A percentile compares a stretch with the other conserved stretches of the same genome.
Conservation (phyloP, 2,888 invertebrate genomes). For the Adelphocoris suturalis region DNA sequence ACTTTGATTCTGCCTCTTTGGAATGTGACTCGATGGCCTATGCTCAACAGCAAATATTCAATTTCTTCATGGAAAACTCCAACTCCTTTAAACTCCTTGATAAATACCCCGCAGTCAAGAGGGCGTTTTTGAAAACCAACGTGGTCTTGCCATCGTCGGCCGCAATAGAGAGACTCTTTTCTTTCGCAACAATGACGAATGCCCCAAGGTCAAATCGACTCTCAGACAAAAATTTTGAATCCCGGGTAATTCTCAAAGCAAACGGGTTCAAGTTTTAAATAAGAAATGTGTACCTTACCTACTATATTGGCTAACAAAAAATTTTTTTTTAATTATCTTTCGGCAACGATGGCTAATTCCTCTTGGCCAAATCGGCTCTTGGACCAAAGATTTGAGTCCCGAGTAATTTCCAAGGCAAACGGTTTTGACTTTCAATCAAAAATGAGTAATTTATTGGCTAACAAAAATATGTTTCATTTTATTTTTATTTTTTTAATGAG, state of each 20-base stretch:
- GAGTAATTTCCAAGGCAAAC: no score
- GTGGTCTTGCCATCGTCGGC: conserved; percentile 61
- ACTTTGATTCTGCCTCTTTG: neutral
- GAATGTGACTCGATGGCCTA: neutral
- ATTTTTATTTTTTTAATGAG: no score
- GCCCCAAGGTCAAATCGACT: conserved; percentile 48
- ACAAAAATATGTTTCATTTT: no score
- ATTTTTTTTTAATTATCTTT: no score
- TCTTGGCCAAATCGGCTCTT: conserved; percentile 29
- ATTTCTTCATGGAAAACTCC: conserved; percentile 24
- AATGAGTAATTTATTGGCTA: no score
- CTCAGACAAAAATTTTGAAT: conserved; percentile 53
- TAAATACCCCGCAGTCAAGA: conserved; percentile 29
- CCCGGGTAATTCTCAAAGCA: conserved; percentile 67
- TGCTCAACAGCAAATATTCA: conserved; percentile 43
- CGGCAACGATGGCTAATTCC: conserved; percentile 47
- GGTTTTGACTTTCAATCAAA: no score
- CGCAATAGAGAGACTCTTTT: conserved; percentile 64
- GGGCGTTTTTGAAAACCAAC: conserved; percentile 60
- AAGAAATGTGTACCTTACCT: neutral
- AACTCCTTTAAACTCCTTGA: neutral
- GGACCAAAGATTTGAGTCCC: conserved; percentile 20
- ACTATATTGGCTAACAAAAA: no score
- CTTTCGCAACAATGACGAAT: conserved; percentile 54
- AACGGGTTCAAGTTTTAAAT: conserved; percentile 63